Conservation (phyloP, 2,797 vertebrate species). For the Odontamblyopus rebecca region DNA sequence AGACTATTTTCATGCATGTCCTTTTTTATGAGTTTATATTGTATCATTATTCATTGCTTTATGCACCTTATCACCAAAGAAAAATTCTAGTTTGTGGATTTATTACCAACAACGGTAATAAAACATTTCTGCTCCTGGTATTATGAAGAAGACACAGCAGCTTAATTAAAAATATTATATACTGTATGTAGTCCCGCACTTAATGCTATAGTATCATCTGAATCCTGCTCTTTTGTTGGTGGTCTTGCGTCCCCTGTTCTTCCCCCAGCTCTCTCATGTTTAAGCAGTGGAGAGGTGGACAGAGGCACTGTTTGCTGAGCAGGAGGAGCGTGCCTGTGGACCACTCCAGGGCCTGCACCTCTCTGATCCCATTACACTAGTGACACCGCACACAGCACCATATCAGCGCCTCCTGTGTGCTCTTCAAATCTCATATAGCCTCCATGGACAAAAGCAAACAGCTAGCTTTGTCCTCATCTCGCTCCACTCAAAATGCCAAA, state of each 20-base stretch:
- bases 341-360: conserved; percentile 38
- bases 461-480: background rate
- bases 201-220: background rate
- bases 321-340: conserved; percentile 40
- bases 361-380: conserved; percentile 57
- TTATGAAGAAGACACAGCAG: no score
- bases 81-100: no score
- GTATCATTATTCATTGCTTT: no score
- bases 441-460: conserved; percentile 4
- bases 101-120: no score
- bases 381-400: conserved; percentile 33
- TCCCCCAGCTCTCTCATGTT: conserved; percentile 37
- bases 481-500: background rate
- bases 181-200: background rate
- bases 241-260: conserved; percentile 28
- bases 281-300: conserved; percentile 39
- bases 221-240: conserved; percentile 36
- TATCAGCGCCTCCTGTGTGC: conserved; percentile 22
- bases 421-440: conserved; percentile 23
- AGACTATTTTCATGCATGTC: no score
- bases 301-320: conserved; percentile 54
- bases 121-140: no score
- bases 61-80: no score
- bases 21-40: no score
- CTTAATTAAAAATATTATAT: no score